These are phyloP conservation scores for Plutella xylostella DNA, from an alignment of 2,888 invertebrate species.

Conservation along the genomic window DNA sequence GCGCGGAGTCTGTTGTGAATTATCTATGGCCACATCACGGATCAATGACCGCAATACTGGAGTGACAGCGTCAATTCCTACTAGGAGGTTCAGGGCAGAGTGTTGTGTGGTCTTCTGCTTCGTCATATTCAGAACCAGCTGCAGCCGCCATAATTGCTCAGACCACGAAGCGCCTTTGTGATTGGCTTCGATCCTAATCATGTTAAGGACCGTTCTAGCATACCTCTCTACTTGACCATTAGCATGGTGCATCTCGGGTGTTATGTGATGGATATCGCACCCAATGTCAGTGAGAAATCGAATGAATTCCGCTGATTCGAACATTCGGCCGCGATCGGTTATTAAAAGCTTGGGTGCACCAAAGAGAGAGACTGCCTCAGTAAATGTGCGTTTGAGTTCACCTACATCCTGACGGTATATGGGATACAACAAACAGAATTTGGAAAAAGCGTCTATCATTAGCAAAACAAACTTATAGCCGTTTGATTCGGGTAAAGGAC, in stretches of 20 bases:
- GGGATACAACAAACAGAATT: slow-evolving; percentile 3
- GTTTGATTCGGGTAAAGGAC: slow-evolving; percentile 4
- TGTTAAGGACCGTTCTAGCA: slow-evolving; percentile 10
- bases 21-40: too few species aligned
- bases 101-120: slow-evolving; percentile 1
- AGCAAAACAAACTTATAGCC: slow-evolving; percentile 7
- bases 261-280: slow-evolving; percentile 6
- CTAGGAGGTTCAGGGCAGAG: too few species aligned
- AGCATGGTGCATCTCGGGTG: slow-evolving; percentile 10
- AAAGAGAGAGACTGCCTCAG: slow-evolving; percentile 2
- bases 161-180: slow-evolving; percentile 6
- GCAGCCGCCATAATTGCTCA: slow-evolving; percentile 8
- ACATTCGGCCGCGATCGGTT: slow-evolving; percentile 9
- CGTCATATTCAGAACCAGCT: slow-evolving; percentile 6
- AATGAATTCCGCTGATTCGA: slow-evolving; percentile 1
- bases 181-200: slow-evolving; percentile 9
- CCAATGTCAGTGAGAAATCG: slow-evolving; percentile 7
- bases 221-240: slow-evolving; percentile 13
- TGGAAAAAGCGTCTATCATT: slow-evolving; percentile 5
- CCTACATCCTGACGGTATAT: slow-evolving; percentile 1
- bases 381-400: slow-evolving; percentile 1
- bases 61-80: too few species aligned
- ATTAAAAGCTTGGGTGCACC: slow-evolving; percentile 7
- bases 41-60: too few species aligned
- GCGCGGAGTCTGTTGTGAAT: too few species aligned